Conservation (phyloP, 2,113 vertebrate genomes). For the Bos indicus region DNA sequence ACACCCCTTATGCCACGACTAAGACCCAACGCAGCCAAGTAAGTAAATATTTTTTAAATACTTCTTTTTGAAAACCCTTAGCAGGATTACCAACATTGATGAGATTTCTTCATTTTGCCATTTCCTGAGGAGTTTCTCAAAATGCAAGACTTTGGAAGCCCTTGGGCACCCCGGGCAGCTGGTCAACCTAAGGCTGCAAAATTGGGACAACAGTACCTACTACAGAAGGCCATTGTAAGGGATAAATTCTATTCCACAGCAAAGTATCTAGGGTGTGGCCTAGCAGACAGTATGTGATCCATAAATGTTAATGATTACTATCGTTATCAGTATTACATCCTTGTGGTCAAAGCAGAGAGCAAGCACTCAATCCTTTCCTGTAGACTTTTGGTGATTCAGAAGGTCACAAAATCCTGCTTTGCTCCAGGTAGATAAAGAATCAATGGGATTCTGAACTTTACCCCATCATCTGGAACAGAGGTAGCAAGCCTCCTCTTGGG, state of each 20-base stretch:
- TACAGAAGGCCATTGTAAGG: neutral
- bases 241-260: no score
- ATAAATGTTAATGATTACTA: neutral
- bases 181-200: neutral
- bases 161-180: neutral
- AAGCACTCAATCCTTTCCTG: neutral
- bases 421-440: neutral
- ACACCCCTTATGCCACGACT: neutral
- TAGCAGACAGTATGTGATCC: neutral
- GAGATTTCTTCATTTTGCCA: neutral
- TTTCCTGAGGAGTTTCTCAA: neutral
- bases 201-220: no score
- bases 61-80: neutral
- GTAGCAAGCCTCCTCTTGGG: neutral
- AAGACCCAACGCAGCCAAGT: neutral
- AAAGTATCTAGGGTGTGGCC: neutral
- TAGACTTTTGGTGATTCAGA: neutral
- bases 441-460: neutral
- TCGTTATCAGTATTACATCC: neutral
- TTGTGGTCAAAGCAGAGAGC: neutral
- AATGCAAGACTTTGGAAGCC: neutral
- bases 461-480: neutral
- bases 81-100: neutral
- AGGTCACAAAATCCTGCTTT: neutral
- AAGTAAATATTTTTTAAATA: neutral